Percentiles rank a stretch among this genome's conserved stretches.
phyloP scores from a whole-genome alignment of 2,888 invertebrate genomes.

The Acanthosepion pharaonis region DNA sequence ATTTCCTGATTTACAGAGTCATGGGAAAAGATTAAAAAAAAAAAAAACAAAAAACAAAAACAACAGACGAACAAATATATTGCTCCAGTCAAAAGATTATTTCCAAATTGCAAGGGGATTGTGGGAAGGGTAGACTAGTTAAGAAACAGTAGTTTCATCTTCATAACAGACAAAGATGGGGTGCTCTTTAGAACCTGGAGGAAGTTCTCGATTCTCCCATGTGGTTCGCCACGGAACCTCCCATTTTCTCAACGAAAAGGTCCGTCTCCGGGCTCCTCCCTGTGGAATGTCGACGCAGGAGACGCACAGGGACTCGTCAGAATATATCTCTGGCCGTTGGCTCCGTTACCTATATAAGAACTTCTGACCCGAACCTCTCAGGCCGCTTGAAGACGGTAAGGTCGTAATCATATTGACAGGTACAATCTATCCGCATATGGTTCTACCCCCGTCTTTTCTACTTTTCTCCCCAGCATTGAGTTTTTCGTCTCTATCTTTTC shows the following conservation, averaged over 20 bases:
- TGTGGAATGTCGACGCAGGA: background rate
- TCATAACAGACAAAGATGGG: background rate
- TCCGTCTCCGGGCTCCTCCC: background rate
- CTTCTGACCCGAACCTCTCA: background rate
- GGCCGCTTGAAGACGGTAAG: background rate
- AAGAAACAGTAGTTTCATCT: background rate
- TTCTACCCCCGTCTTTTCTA: background rate
- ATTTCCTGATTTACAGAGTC: no score
- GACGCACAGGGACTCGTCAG: background rate
- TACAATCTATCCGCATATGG: background rate
- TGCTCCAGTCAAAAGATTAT: background rate
- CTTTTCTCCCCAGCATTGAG: background rate
- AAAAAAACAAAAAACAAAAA: rapidly evolving
- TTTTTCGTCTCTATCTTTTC: background rate
- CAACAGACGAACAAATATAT: background rate
- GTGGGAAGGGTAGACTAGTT: background rate
- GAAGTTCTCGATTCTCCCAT: background rate
- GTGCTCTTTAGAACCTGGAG: background rate
- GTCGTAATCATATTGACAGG: background rate
- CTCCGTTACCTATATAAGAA: background rate
- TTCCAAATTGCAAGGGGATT: background rate
- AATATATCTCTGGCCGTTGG: background rate
- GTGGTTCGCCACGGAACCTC: background rate
- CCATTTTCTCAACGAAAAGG: background rate
- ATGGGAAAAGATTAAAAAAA: no score